phyloP scores from a whole-genome alignment of 2,888 invertebrate genomes.

The Hemicrepidius hirtus region DNA sequence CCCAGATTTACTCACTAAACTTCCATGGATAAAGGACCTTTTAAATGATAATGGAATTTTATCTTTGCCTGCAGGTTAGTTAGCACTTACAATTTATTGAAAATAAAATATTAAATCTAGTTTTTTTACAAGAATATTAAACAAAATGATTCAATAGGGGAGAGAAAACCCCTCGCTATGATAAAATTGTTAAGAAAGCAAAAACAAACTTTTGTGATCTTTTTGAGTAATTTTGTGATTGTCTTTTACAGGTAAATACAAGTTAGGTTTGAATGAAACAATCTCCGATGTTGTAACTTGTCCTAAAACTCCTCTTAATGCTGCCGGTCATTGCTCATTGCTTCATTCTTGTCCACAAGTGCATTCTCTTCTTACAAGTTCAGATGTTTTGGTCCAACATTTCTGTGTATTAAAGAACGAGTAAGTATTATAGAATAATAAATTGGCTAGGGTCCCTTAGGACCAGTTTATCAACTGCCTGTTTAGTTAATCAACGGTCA shows the following conservation, averaged over 20 bases:
- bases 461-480: no score
- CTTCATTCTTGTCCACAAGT: slow-evolving; percentile 37
- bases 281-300: slow-evolving; percentile 22
- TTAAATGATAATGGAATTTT: slow-evolving; percentile 24
- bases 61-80: slow-evolving; percentile 27
- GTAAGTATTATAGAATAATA: slow-evolving; percentile 31
- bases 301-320: slow-evolving; percentile 40
- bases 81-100: background rate
- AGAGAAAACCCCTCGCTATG: no score
- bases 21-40: slow-evolving; percentile 40
- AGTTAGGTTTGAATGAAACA: slow-evolving; percentile 45
- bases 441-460: no score
- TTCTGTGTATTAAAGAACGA: slow-evolving; percentile 40
- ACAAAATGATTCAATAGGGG: no score
- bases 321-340: slow-evolving; percentile 42
- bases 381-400: slow-evolving; percentile 37
- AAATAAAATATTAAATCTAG: background rate
- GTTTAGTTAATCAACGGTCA: no score
- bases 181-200: no score
- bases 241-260: slow-evolving; percentile 35
- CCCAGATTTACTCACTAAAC: background rate
- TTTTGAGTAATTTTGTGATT: no score
- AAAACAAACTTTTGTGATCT: no score
- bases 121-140: no score
- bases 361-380: slow-evolving; percentile 24